Conservation (phyloP, 2,888 invertebrate genomes). For the Drosophila suboccidentalis region DNA sequence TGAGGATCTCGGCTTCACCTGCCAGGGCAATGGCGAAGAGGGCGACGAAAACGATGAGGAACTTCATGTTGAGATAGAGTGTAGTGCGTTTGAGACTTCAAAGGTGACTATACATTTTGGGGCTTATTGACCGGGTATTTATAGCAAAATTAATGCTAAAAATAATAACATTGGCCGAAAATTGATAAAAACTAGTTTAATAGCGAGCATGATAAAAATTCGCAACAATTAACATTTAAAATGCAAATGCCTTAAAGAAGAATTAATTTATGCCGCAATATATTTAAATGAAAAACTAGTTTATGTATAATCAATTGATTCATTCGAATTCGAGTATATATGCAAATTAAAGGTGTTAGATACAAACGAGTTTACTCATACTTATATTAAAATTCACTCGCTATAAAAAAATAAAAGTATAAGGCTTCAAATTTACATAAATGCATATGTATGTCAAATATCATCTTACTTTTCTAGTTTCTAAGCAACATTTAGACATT, state of each 20-base stretch:
- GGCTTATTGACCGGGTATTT: constrained; percentile 4
- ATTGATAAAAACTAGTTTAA: constrained; percentile 16
- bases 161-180: background rate
- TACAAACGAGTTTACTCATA: background rate
- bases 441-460: background rate
- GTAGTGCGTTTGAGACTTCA: constrained; percentile 32
- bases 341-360: background rate
- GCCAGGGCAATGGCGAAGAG: constrained; percentile 71
- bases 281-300: constrained; percentile 2
- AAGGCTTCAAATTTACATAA: background rate
- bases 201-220: background rate
- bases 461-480: background rate
- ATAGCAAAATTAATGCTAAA: constrained; percentile 4
- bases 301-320: background rate
- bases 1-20: constrained; percentile 36
- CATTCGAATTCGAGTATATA: background rate
- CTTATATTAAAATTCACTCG: background rate
- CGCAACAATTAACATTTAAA: constrained; percentile 9
- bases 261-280: constrained; percentile 7
- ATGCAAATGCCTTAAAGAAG: constrained; percentile 7
- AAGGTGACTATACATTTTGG: constrained; percentile 26
- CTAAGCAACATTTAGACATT: background rate
- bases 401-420: background rate
- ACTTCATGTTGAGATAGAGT: constrained; percentile 55
- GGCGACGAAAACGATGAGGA: constrained; percentile 68